A percentile compares a stretch with the other conserved stretches of the same genome.
Conservation (phyloP, 1,140 invertebrate species). For the Sogatella furcifera region DNA sequence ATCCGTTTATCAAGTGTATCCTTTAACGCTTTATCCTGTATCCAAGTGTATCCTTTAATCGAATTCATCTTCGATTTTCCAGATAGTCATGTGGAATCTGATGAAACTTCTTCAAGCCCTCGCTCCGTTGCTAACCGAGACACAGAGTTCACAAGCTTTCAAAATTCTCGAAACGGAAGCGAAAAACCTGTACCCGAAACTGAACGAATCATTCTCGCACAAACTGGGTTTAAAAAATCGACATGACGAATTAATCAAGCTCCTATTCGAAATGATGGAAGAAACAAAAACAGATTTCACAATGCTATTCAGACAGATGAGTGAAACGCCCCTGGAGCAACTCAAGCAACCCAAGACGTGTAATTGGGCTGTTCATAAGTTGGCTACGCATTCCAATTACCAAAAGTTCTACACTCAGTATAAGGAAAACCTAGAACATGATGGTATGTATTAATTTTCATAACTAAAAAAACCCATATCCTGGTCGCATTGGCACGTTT, state of each 20-base stretch:
- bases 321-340: slow-evolving; percentile 35
- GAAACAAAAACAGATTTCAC: slow-evolving; percentile 51
- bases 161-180: slow-evolving; percentile 31
- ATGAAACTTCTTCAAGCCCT: slow-evolving; percentile 43
- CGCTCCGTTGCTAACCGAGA: slow-evolving; percentile 35
- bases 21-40: too few relatives aligned
- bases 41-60: too few relatives aligned
- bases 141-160: slow-evolving; percentile 33
- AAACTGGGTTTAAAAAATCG: slow-evolving; percentile 39
- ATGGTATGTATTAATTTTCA: slow-evolving; percentile 14
- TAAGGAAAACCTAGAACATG: slow-evolving; percentile 31
- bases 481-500: too few relatives aligned
- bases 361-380: slow-evolving; percentile 37
- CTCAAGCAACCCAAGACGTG: slow-evolving; percentile 31
- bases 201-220: slow-evolving; percentile 33
- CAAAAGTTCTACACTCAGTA: slow-evolving; percentile 36
- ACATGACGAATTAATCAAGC: slow-evolving; percentile 38
- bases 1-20: too few relatives aligned
- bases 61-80: slow-evolving; percentile 12
- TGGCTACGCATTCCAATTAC: slow-evolving; percentile 35
- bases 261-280: slow-evolving; percentile 47
- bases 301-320: slow-evolving; percentile 46
- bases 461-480: too few relatives aligned
- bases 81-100: slow-evolving; percentile 51
- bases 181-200: slow-evolving; percentile 35